Conservation (phyloP, 2,113 vertebrate genomes). For the Campylomormyrus tamandua region DNA sequence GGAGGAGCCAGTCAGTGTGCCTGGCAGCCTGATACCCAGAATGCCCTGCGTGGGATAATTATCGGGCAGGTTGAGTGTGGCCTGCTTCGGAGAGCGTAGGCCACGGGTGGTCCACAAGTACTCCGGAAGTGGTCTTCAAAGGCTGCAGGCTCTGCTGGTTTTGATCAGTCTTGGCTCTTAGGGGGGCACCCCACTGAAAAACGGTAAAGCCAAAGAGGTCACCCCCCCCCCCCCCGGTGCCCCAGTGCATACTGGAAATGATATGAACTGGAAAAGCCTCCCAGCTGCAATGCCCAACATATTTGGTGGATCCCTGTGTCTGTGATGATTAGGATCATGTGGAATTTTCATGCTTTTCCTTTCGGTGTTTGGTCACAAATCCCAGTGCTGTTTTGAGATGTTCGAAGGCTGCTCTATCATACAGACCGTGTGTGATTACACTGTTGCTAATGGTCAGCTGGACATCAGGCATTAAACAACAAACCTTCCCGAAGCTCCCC, state of each 20-base stretch:
- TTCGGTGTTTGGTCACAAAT: not conserved
- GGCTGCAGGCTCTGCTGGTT: not conserved
- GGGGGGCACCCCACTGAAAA: not conserved
- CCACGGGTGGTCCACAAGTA: not conserved
- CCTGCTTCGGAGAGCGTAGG: not conserved
- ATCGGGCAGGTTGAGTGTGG: not conserved
- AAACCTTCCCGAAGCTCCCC: not conserved
- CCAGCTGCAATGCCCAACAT: not conserved
- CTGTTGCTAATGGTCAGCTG: not conserved
- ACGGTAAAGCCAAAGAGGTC: not conserved
- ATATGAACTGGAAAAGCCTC: not conserved
- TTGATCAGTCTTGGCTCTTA: not conserved
- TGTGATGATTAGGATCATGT: not conserved
- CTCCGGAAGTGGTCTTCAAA: not conserved
- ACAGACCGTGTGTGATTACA: not conserved
- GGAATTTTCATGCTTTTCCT: not conserved
- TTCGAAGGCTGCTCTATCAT: not conserved
- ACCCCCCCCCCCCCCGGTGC: not conserved
- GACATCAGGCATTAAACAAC: not conserved
- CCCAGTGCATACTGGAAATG: not conserved
- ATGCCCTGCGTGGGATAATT: not conserved
- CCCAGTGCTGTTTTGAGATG: not conserved
- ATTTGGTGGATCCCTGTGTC: not conserved
- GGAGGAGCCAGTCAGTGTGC: not conserved
- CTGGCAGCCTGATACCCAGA: not conserved